Conservation (phyloP, 2,113 vertebrate genomes). For the Anolis sagrei region DNA sequence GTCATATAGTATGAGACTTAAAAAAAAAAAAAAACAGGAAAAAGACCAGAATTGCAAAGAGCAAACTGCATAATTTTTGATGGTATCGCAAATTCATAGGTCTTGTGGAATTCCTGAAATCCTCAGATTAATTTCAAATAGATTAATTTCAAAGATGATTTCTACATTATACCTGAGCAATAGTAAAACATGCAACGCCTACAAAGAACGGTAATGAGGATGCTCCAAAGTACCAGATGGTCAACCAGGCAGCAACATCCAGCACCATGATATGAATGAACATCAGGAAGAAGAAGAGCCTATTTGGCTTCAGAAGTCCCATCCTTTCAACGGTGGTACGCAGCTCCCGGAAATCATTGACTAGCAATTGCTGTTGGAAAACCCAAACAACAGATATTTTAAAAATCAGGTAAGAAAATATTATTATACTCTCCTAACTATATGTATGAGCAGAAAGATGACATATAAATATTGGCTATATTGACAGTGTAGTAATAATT, state of each 20-base stretch:
- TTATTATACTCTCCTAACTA: not conserved
- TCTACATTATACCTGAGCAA: conserved; percentile 73
- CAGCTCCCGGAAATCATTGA: conserved; percentile 76
- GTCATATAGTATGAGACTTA: not conserved
- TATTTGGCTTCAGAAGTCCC: conserved; percentile 76
- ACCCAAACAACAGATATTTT: not conserved
- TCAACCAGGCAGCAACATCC: conserved; percentile 76
- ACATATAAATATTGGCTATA: not conserved
- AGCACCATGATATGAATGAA: conserved; percentile 80
- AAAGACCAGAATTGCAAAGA: not conserved
- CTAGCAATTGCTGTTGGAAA: conserved; percentile 69
- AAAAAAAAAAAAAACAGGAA: not conserved
- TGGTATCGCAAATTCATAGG: not conserved
- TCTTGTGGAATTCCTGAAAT: not conserved
- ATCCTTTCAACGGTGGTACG: conserved; percentile 66
- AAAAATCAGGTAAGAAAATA: not conserved
- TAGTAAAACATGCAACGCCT: conserved; percentile 71
- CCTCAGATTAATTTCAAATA: not conserved
- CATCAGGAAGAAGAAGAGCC: conserved; percentile 74
- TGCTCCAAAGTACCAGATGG: conserved; percentile 75
- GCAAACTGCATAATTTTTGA: not conserved
- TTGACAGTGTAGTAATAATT: not conserved
- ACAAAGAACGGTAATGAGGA: conserved; percentile 70
- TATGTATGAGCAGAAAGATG: not conserved
- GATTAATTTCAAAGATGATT: not conserved